Base-by-base conservation (phyloP, 2,797 vertebrate species). In the Syndactyla subalaris region DNA sequence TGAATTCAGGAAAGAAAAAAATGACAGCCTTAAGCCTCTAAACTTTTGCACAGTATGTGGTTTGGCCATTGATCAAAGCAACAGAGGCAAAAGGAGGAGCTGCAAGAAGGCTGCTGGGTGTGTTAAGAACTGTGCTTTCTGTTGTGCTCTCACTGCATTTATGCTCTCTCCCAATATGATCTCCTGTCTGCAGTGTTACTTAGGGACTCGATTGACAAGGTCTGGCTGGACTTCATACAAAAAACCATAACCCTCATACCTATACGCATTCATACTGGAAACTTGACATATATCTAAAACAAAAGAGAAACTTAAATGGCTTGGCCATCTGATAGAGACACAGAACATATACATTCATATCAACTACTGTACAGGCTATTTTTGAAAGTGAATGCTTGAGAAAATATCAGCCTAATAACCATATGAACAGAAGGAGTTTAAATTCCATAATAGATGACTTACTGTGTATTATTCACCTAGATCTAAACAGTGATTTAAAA, bases 401-500 rank as follows among this genome's bases (percentile, higher is more conserved):
- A 91, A 90, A 94, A 81, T 52, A 75, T 30, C 51, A 84, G 51
- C 41, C 23, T 41, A 18, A 22, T 52, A 61, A 22, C 12, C 5
- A 0, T 73, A 62, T 16, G 8, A 51, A 48, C 26, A 62, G 59
- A 72, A 72, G 26, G 30, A 46, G 9, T 51, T 90, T 87, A 66
- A 86, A 91, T 88, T 68, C 49, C 9, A 7, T 38, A 65, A 32
- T 9, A 79, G 74, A 73, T 83, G 3, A 48, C 22, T 83, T 73
- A 15, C 5, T 43, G 18, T 48, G 30, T n/a, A 45, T 85, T 80
- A 77, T 52, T 81, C 36, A 54, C 52, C 41, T 48, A 55, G 48
- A 55, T 41, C 39, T 61, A 70, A 77, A 68, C 14, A 54, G 38
- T 59, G 26, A 74, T 89, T 96, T 61, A 72, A 59, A 96, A 91